Evolutionary conservation across 1,140 invertebrate species (phyloP), one percentile per base, ranked within the genome.

Genomic region (Acromyrmex echinatior): DNA sequence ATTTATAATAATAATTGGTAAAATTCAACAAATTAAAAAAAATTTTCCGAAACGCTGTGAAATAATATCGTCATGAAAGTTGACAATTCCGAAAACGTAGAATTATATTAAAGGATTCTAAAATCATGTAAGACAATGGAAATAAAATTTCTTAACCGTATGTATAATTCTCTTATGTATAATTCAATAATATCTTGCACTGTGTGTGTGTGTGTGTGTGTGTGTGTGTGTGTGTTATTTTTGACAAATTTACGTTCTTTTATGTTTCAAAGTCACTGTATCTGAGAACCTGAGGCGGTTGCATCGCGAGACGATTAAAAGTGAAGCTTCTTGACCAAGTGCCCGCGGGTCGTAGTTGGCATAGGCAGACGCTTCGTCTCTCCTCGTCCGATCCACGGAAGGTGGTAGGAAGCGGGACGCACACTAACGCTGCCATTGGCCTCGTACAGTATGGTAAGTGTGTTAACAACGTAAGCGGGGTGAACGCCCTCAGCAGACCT

Each of bases 401-500:
- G 89, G 86, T 77, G 68, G 84, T 81, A 74, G 68, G 53, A 66
- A 77, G 45, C 35, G 51, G 56, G 18, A 21, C 74, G 51, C 45
- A 16, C 77, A 35, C 86, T 70, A 88, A 80, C 77, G 56, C 60
- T 71, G 80, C 63, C 87, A 62, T 68, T 49, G 63, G 71, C 80
- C 68, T 78, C 76, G 76, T 73, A 63, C 89, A 53, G 66, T 88
- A 90, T 86, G 87, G 91, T 93, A 94, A 94, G 92, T 94, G 93
- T 93, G 92, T 92, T 93, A 93, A 91, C 89, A 90, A 91, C 91
- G 90, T 89, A 86, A 90, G 86, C 87, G 88, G 91, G 93, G 92
- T 93, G 92, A 93, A 94, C 88, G 94, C 87, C 93, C 93, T 93
- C 91, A 62, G 85, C 90, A 94, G 93, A 94, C 94, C 94, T 94